Evolutionary conservation across 2,888 invertebrate species (phyloP).

Genomic region (Leptopilina myrica): DNA sequence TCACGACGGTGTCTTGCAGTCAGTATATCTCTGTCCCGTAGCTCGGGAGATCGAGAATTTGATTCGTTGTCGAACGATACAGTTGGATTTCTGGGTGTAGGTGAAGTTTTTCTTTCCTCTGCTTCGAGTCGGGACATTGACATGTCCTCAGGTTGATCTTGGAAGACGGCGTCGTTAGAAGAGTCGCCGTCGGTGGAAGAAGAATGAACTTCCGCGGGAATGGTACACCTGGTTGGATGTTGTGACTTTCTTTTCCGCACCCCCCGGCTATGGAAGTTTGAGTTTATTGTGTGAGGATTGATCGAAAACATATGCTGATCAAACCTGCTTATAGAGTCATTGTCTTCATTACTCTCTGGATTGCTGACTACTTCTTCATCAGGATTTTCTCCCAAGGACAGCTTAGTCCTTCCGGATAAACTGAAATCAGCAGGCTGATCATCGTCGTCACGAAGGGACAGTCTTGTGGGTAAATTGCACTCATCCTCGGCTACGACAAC

Average conservation of each 20-base stretch:
- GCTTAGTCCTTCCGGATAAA: constrained; percentile 81
- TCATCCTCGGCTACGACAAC: constrained; percentile 86
- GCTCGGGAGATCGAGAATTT: constrained; percentile 63
- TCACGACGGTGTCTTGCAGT: neutral
- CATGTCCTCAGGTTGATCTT: constrained; percentile 75
- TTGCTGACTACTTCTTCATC: constrained; percentile 80
- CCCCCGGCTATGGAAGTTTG: constrained; percentile 68
- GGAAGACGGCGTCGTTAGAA: constrained; percentile 79
- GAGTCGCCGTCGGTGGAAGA: constrained; percentile 82
- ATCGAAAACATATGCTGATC: constrained; percentile 67
- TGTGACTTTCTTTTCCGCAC: constrained; percentile 91
- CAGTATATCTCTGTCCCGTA: neutral
- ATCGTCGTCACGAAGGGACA: constrained; percentile 56
- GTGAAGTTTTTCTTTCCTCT: constrained; percentile 66
- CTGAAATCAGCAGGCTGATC: constrained; percentile 85
- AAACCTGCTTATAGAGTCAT: constrained; percentile 70
- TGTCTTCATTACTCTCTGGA: constrained; percentile 82
- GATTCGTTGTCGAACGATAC: constrained; percentile 57
- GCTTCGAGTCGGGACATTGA: constrained; percentile 74
- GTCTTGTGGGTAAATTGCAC: constrained; percentile 66
- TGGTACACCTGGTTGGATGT: constrained; percentile 90
- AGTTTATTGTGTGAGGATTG: constrained; percentile 65
- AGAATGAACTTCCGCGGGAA: constrained; percentile 78
- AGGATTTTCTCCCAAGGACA: constrained; percentile 78
- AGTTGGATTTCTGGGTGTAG: constrained; percentile 60